These are phyloP conservation scores for Ruditapes philippinarum DNA, from an alignment of 1,140 invertebrate genomes.

Conservation along the genomic window DNA sequence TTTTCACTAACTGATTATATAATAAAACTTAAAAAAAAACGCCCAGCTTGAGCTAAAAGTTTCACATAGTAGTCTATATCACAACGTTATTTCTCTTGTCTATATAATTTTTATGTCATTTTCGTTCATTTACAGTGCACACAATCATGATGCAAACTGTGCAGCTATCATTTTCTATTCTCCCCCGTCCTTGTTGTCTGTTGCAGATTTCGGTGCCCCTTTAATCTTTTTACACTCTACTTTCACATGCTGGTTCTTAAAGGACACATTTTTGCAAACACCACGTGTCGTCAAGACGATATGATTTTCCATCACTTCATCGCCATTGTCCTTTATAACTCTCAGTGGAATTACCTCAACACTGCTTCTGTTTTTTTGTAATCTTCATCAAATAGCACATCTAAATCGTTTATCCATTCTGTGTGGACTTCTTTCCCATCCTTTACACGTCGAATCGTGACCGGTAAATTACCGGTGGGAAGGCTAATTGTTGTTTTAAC, in stretches of 20 bases:
- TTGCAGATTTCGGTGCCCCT: not conserved
- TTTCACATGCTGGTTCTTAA: conserved; percentile 59
- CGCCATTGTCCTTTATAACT: not conserved
- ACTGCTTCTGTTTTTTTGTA: conserved; percentile 9
- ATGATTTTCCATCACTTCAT: not conserved
- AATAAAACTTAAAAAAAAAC: too few species aligned
- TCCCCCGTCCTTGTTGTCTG: not conserved
- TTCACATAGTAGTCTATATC: too few species aligned
- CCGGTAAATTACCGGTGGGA: conserved; percentile 17
- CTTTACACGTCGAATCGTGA: conserved; percentile 20
- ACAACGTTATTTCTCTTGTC: too few species aligned
- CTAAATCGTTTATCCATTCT: conserved; percentile 23
- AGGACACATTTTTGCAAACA: conserved; percentile 47
- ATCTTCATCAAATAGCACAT: conserved; percentile 36
- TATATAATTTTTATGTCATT: too few species aligned
- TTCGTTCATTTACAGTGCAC: too few species aligned
- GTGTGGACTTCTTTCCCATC: conserved; percentile 46
- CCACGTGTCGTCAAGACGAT: conserved; percentile 50
- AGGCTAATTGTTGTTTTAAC: conserved; percentile 52
- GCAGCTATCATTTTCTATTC: too few species aligned
- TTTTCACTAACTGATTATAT: too few species aligned
- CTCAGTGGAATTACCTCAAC: not conserved
- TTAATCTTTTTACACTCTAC: conserved; percentile 29
- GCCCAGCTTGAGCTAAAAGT: too few species aligned
- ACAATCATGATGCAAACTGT: too few species aligned